Percentiles rank a stretch among this genome's conserved stretches.
Evolutionary conservation across 2,113 vertebrate genomes (phyloP).

Genomic region (Elaphurus davidianus): DNA sequence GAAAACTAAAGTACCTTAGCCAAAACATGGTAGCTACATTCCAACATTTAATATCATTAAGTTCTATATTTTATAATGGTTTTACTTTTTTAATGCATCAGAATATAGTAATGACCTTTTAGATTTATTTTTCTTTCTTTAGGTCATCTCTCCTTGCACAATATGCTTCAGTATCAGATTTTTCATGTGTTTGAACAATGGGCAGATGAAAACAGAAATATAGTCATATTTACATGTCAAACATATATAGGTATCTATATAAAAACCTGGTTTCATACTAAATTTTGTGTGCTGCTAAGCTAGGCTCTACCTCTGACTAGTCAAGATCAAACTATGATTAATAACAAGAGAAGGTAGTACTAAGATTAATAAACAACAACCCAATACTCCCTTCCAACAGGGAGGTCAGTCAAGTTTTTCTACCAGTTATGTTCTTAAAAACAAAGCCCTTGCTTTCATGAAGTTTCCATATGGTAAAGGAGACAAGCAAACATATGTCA

Average conservation of each 20-base stretch:
- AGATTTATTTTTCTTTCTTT: not conserved
- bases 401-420: not conserved
- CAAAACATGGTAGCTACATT: not conserved
- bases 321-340: not conserved
- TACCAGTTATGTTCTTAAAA: not conserved
- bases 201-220: not conserved
- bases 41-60: not conserved
- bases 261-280: not conserved
- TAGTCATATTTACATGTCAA: not conserved
- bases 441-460: not conserved
- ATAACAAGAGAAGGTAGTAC: not conserved
- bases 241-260: not conserved
- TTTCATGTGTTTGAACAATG: not conserved
- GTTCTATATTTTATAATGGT: not conserved
- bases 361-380: constrained; percentile 2
- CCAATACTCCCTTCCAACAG: not conserved
- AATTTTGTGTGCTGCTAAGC: not conserved
- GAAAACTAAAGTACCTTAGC: not conserved
- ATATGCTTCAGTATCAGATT: not conserved
- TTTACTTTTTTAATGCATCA: not conserved
- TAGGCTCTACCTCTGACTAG: not conserved
- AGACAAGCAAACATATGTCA: not conserved
- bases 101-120: not conserved
- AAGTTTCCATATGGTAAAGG: not conserved
- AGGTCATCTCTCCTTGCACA: not conserved